Conservation (phyloP, 1,140 invertebrate genomes). For the Formica exsecta region DNA sequence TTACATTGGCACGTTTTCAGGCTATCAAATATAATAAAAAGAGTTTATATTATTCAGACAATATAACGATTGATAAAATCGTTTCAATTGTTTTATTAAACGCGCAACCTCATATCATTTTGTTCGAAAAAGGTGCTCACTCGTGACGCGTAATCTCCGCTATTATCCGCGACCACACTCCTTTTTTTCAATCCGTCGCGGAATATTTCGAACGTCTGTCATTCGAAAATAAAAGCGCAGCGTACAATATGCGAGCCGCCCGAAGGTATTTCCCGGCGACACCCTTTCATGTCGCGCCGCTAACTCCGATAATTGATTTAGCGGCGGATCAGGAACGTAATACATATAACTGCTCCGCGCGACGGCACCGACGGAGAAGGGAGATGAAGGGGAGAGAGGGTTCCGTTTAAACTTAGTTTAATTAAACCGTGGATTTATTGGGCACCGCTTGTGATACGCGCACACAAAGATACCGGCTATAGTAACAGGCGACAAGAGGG, state of each 20-base stretch:
- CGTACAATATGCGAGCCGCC: slow-evolving; percentile 43
- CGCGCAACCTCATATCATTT: background rate
- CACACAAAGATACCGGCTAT: slow-evolving; percentile 66
- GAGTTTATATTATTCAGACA: background rate
- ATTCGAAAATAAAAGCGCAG: slow-evolving; percentile 52
- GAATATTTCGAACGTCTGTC: slow-evolving; percentile 19
- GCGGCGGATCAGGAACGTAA: slow-evolving; percentile 82
- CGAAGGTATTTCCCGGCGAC: slow-evolving; percentile 50
- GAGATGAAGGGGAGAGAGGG: slow-evolving; percentile 22
- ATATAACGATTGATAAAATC: slow-evolving; percentile 21
- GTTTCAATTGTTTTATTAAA: slow-evolving; percentile 21
- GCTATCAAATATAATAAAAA: background rate
- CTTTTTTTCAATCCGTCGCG: slow-evolving; percentile 23
- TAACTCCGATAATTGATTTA: slow-evolving; percentile 85
- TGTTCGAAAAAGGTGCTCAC: background rate
- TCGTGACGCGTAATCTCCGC: slow-evolving; percentile 28
- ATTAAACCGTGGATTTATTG: slow-evolving; percentile 85
- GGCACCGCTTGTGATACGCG: slow-evolving; percentile 74
- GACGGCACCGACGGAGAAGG: slow-evolving; percentile 7
- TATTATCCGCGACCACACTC: background rate
- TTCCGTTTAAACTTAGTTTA: slow-evolving; percentile 85
- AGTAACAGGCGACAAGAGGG: slow-evolving; percentile 64
- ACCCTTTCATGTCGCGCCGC: slow-evolving; percentile 42
- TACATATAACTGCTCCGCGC: slow-evolving; percentile 82
- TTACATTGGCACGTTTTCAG: background rate